phyloP scores from a whole-genome alignment of 1,140 invertebrate genomes.

The Drosophila neocordata region DNA sequence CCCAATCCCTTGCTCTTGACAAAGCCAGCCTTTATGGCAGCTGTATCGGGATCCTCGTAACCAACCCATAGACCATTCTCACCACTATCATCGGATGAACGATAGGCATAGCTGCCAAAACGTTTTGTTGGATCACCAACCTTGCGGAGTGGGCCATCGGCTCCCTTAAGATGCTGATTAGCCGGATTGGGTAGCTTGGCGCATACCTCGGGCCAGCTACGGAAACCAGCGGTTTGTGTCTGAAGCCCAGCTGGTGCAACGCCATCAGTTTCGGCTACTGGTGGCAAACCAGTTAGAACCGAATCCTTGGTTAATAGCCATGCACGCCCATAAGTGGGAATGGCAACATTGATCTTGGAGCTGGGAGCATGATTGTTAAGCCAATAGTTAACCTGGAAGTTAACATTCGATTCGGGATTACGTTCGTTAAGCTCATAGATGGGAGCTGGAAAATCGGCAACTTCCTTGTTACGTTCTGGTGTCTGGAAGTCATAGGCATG shows the following conservation, averaged over 20 bases:
- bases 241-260: conserved; percentile 86
- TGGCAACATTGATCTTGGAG: conserved; percentile 91
- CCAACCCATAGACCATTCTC: conserved; percentile 93
- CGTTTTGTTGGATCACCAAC: conserved; percentile 90
- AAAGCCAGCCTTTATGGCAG: conserved; percentile 91
- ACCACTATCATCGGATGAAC: conserved; percentile 87
- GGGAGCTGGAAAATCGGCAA: conserved; percentile 89
- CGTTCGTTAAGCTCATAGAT: conserved; percentile 88
- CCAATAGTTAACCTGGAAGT: conserved; percentile 86
- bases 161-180: conserved; percentile 85
- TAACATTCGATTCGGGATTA: conserved; percentile 87
- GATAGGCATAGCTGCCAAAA: conserved; percentile 90
- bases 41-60: conserved; percentile 94
- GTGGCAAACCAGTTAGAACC: conserved; percentile 90
- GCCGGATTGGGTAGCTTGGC: conserved; percentile 87
- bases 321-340: conserved; percentile 91
- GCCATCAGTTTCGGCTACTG: conserved; percentile 86
- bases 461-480: conserved; percentile 88
- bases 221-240: conserved; percentile 88
- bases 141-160: conserved; percentile 86
- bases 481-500: conserved; percentile 92
- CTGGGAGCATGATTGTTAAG: conserved; percentile 86
- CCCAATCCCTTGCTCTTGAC: conserved; percentile 89
- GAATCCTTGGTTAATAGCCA: conserved; percentile 91
- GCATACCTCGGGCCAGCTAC: conserved; percentile 93